Evolutionary conservation across 2,888 invertebrate genomes (phyloP).

Genomic region (Tipula vernalis): DNA sequence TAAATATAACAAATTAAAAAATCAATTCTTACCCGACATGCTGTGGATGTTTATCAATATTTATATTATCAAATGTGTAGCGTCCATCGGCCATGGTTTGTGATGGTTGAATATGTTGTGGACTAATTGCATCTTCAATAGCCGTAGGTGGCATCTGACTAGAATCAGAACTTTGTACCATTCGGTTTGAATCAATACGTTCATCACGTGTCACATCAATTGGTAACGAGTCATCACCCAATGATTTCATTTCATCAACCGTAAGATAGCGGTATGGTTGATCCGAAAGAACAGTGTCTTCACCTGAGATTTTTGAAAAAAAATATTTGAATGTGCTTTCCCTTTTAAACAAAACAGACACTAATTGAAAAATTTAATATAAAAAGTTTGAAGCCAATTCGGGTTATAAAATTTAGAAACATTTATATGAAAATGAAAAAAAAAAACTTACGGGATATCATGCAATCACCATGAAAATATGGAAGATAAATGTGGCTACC

Average conservation of each 20-base stretch:
- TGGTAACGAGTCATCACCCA: slow-evolving; percentile 85
- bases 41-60: slow-evolving; percentile 45
- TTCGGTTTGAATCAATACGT: slow-evolving; percentile 57
- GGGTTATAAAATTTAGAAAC: neutral
- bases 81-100: slow-evolving; percentile 35
- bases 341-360: neutral
- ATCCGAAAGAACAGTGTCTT: slow-evolving; percentile 83
- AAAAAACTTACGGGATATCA: slow-evolving; percentile 61
- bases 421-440: slow-evolving; percentile 6
- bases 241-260: slow-evolving; percentile 89
- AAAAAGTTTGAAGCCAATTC: neutral
- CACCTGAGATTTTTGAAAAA: slow-evolving; percentile 45
- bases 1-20: slow-evolving; percentile 18
- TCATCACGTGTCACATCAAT: slow-evolving; percentile 89
- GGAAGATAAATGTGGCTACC: slow-evolving; percentile 72
- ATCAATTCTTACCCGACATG: slow-evolving; percentile 46
- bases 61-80: slow-evolving; percentile 44
- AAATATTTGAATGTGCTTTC: neutral
- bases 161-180: slow-evolving; percentile 38
- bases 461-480: slow-evolving; percentile 70
- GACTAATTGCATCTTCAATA: slow-evolving; percentile 49
- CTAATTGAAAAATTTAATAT: neutral
- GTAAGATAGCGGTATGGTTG: slow-evolving; percentile 85
- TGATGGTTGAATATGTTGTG: slow-evolving; percentile 40
- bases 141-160: slow-evolving; percentile 40